phyloP scores from a whole-genome alignment of 2,797 vertebrate species.

The Chanos chanos region DNA sequence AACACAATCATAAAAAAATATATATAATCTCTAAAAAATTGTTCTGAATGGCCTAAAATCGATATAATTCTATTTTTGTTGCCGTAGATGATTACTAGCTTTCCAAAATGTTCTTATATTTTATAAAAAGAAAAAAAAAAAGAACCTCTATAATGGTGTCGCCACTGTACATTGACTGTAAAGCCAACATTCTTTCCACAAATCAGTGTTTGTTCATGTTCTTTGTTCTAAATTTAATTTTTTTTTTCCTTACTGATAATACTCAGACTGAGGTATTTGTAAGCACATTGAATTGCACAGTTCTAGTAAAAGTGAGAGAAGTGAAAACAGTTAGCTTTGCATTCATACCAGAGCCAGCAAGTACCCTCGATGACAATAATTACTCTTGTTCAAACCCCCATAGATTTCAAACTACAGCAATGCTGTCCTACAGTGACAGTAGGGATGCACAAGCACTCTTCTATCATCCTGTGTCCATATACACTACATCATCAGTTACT shows the following conservation, averaged over 20 bases:
- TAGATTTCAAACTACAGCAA: neutral
- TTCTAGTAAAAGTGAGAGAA: neutral
- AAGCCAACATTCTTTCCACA: neutral
- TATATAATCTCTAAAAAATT: conserved; percentile 5
- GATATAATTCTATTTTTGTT: conserved; percentile 52
- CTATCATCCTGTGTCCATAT: too few relatives aligned
- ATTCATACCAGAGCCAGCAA: conserved; percentile 41
- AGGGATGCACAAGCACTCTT: neutral
- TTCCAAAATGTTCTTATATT: conserved; percentile 37
- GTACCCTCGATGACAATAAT: too few relatives aligned
- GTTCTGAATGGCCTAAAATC: conserved; percentile 38
- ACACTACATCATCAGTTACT: too few relatives aligned
- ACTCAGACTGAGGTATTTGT: conserved; percentile 22
- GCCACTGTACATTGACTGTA: neutral
- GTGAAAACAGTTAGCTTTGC: conserved; percentile 49
- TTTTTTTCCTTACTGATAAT: neutral
- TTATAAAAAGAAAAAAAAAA: conserved; percentile 35
- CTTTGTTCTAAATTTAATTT: neutral
- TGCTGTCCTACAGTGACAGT: too few relatives aligned
- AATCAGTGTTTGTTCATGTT: neutral
- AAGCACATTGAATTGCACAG: neutral
- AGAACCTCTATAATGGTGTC: too few relatives aligned
- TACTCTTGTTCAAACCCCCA: too few relatives aligned
- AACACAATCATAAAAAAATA: conserved; percentile 53
- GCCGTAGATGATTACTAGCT: conserved; percentile 26